Evolutionary conservation across 2,113 vertebrate genomes (phyloP).

Genomic region (Elephantulus edwardii): DNA sequence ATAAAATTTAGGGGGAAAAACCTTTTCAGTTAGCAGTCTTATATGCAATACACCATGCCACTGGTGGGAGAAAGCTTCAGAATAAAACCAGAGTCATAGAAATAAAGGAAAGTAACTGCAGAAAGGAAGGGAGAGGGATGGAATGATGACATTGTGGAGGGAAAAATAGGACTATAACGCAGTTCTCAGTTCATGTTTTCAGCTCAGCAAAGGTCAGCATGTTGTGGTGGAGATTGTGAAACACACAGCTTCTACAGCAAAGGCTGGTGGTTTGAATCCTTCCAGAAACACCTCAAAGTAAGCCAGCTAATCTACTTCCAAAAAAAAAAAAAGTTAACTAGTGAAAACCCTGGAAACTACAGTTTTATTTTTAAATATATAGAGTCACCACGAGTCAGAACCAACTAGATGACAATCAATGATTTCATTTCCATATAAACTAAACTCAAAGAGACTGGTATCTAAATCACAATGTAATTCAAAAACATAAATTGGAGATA

Average conservation of each 20-base stretch:
- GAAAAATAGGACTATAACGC: background rate
- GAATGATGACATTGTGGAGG: background rate
- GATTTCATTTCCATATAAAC: background rate
- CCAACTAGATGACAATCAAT: too few species aligned
- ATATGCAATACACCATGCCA: background rate
- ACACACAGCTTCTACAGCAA: too few species aligned
- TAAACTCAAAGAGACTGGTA: background rate
- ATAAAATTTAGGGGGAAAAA: too few species aligned
- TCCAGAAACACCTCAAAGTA: too few species aligned
- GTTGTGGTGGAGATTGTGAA: background rate
- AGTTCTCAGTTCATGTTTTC: background rate
- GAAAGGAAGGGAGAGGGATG: background rate
- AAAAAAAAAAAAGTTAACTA: too few species aligned
- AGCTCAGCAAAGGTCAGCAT: background rate
- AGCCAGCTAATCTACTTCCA: too few species aligned
- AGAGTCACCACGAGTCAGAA: too few species aligned
- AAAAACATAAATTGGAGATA: background rate
- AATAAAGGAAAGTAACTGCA: too few species aligned
- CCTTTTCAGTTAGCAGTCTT: too few species aligned
- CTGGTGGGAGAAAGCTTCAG: background rate
- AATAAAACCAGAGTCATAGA: background rate
- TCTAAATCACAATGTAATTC: background rate
- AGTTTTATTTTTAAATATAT: too few species aligned
- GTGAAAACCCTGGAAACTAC: too few species aligned
- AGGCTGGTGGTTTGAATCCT: too few species aligned